These are phyloP conservation scores for Calycopis cecrops DNA, from an alignment of 1,140 invertebrate species.

Conservation along the genomic window DNA sequence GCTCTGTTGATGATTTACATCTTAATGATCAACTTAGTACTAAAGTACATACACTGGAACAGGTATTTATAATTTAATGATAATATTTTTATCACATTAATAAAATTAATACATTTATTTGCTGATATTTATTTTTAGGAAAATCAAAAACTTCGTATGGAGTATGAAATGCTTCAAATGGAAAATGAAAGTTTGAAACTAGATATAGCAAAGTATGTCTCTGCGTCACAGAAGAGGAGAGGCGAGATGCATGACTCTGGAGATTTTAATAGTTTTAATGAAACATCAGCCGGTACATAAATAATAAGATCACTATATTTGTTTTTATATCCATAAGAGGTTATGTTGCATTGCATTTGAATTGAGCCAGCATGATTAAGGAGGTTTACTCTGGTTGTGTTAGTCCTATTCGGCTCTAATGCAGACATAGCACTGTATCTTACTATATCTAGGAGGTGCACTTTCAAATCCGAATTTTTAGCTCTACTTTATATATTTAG, in stretches of 20 bases:
- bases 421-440: too few species aligned
- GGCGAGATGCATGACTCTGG: conserved; percentile 58
- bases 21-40: conserved; percentile 65
- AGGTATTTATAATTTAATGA: conserved; percentile 36
- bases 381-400: too few species aligned
- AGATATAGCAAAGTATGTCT: conserved; percentile 53
- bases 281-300: conserved; percentile 40
- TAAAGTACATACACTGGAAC: conserved; percentile 63
- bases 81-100: conserved; percentile 9
- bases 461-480: too few species aligned
- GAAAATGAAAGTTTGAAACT: conserved; percentile 67
- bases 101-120: conserved; percentile 1
- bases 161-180: conserved; percentile 66
- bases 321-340: too few species aligned
- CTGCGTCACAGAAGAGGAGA: conserved; percentile 49
- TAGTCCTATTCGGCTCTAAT: too few species aligned
- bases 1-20: conserved; percentile 73
- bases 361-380: too few species aligned
- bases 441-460: too few species aligned
- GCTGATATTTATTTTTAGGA: conserved; percentile 42
- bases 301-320: too few species aligned
- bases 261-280: conserved; percentile 58
- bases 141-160: conserved; percentile 68
- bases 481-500: too few species aligned
- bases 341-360: too few species aligned